Evolutionary conservation across 1,140 invertebrate species (phyloP), one percentile per base, ranked within the genome.

Genomic region (Thalassaphorura encarpata): DNA sequence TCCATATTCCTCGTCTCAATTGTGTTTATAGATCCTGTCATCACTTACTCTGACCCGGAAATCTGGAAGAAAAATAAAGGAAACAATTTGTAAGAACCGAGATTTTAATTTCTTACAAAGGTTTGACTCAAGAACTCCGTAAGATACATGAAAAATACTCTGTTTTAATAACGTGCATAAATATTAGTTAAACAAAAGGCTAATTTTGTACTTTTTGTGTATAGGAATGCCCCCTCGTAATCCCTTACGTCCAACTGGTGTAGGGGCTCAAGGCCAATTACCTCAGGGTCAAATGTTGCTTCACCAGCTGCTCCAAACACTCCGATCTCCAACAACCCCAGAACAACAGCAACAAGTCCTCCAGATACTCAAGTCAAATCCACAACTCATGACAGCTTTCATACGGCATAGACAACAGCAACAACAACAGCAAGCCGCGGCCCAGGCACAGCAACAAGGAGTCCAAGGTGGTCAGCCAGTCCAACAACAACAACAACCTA

Each of bases 341-440:
- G 89, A 95, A 66, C 89, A 94, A 68, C 92, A 97, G 67, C 83
- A 88, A 67, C 87, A 94, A 74, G 89, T 97, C 48, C 75, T 96
- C 26, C 82, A 84, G 64, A 93, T 97, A 66, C 80, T 97, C 42
- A 95, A 94, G 72, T 85, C 84, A 43, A 93, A 97, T 77, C 93
- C 93, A 42, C 89, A 89, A 56, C 76, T 97, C 13, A 97, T 97
- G 91, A 92, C 93, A 52, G 89, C 91, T 46, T 94, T 96, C 68
- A 91, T 97, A 51, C 93, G 93, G 71, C 89, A 94, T 73, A 77
- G 87, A 69, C 83, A 88, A 61, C 69, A 69, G 62, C 69, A 59
- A 67, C 77, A 78, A 54, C 68, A 70, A 40, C 66, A 68, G 56
- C 68, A 76, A 68, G 70, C 69, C 54, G 61, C 65, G 46, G 76